A percentile compares a stretch with the other conserved stretches of the same genome.
These are phyloP conservation scores for Microtus richardsoni DNA, from an alignment of 2,113 vertebrate genomes.

Conservation along the genomic window DNA sequence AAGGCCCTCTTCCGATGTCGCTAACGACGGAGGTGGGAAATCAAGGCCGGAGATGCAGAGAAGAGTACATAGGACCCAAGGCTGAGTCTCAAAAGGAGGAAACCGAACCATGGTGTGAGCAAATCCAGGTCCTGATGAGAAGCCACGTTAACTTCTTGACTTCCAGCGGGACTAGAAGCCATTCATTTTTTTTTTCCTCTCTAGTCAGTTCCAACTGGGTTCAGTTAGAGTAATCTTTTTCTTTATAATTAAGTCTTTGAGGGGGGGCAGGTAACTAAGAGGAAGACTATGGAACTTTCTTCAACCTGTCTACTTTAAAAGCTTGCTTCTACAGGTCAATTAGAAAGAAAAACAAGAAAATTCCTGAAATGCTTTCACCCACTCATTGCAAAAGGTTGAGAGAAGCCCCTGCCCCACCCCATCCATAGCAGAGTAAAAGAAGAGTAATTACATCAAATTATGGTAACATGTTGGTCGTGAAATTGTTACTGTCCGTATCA, in stretches of 20 bases:
- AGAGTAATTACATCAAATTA: conserved; percentile 51
- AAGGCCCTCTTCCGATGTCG: background rate
- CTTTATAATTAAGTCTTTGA: background rate
- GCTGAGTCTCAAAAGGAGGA: background rate
- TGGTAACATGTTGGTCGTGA: conserved; percentile 47
- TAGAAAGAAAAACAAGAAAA: background rate
- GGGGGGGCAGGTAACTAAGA: background rate
- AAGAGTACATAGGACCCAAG: background rate
- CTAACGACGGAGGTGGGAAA: background rate
- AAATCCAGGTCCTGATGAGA: background rate
- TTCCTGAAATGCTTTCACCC: conserved; percentile 48
- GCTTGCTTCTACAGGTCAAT: conserved; percentile 2
- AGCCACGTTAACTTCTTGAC: background rate
- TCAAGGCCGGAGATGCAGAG: background rate
- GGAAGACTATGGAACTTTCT: conserved; percentile 26
- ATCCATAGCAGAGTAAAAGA: conserved; percentile 33
- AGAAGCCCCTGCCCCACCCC: background rate
- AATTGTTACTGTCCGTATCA: conserved; percentile 35
- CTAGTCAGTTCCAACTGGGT: background rate
- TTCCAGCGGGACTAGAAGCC: background rate
- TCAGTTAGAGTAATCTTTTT: background rate
- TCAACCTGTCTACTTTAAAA: background rate
- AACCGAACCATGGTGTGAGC: background rate
- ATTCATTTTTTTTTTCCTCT: background rate
- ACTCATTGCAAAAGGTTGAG: conserved; percentile 16